phyloP scores from a whole-genome alignment of 2,888 invertebrate species.

The Aleiodes alternator region DNA sequence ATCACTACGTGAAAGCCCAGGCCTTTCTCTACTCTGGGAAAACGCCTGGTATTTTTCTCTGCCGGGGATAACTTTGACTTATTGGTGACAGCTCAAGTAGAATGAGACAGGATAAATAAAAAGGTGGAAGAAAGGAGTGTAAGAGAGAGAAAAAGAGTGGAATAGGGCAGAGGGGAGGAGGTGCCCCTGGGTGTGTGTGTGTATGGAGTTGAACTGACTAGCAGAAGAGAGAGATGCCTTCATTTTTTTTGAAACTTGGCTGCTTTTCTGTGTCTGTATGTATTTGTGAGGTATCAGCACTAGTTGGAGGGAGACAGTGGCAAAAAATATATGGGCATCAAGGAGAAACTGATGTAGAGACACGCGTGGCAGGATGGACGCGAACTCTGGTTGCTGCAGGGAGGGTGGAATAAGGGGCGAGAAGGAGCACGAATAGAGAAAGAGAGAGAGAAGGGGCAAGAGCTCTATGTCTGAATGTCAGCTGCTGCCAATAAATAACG shows the following conservation, averaged over 20 bases:
- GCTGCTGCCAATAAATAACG: slow-evolving; percentile 73
- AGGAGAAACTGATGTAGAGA: slow-evolving; percentile 52
- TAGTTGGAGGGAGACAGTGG: background rate
- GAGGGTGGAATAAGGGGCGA: slow-evolving; percentile 52
- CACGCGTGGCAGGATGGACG: slow-evolving; percentile 61
- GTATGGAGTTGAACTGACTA: slow-evolving; percentile 34
- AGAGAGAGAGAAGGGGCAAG: slow-evolving; percentile 40
- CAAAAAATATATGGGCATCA: slow-evolving; percentile 11
- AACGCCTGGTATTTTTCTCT: slow-evolving; percentile 75
- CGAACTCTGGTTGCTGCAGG: slow-evolving; percentile 54
- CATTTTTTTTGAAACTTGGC: background rate
- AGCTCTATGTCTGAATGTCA: slow-evolving; percentile 66
- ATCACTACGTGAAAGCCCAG: slow-evolving; percentile 72
- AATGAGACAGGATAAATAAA: slow-evolving; percentile 26
- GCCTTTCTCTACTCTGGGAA: slow-evolving; percentile 74
- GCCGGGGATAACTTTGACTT: slow-evolving; percentile 75
- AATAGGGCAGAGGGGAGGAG: slow-evolving; percentile 42
- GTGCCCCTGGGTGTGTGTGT: slow-evolving; percentile 36
- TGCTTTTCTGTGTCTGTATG: background rate
- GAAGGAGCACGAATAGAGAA: slow-evolving; percentile 38
- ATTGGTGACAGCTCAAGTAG: slow-evolving; percentile 71
- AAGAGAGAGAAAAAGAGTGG: slow-evolving; percentile 35
- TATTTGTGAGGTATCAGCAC: slow-evolving; percentile 8
- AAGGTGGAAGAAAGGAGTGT: slow-evolving; percentile 18
- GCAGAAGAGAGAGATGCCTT: too few species aligned